Evolutionary conservation across 2,888 invertebrate genomes (phyloP), one percentile per base, ranked within the genome.

Genomic region (Temnothorax unifasciatus): DNA sequence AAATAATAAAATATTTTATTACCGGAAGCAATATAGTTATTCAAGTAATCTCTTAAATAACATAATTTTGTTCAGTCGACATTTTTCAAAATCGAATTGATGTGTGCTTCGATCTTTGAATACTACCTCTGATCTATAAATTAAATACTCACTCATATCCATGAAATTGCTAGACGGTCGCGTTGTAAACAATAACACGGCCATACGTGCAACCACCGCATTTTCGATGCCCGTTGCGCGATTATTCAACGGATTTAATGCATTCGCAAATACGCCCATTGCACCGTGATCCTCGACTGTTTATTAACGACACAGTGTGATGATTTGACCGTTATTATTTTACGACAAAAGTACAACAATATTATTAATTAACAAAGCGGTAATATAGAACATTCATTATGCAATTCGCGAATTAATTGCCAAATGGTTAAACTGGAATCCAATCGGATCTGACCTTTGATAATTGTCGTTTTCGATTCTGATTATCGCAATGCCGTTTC

Each of bases 321-420:
- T 90, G 82, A 87, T 89, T 88, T 83, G 83, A 76, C 83, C 83
- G 71, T 86, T 87, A 89, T 90, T 86, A 77, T 87, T 85, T 61
- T 57, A 82, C 47, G 89, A 88, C 82, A 87, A 90, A 89, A 89
- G 84, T 90, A 69, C 52, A 76, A 74, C 11, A 83, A 44, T 83
- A 87, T 84, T 83, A 83, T 85, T 88, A 89, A 85, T 83, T 76
- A 57, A 79, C 44, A 79, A 59, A 29, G 21, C 71, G 21, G 5
- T n/a, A 25, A 52, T 25, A 66, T 66, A 66, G 59, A 71, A 59
- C 47, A 79, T 71, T 44, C 25, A 79, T 71, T 71, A 47, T 38
- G 21, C 18, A 47, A 59, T 54, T 21, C 38, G 50, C 50, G 29
- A 77, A 54, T 77, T 77, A 77, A 77, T 77, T 77, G 41, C 41